phyloP scores from a whole-genome alignment of 2,888 invertebrate genomes.

The Habroteleia sp. region DNA sequence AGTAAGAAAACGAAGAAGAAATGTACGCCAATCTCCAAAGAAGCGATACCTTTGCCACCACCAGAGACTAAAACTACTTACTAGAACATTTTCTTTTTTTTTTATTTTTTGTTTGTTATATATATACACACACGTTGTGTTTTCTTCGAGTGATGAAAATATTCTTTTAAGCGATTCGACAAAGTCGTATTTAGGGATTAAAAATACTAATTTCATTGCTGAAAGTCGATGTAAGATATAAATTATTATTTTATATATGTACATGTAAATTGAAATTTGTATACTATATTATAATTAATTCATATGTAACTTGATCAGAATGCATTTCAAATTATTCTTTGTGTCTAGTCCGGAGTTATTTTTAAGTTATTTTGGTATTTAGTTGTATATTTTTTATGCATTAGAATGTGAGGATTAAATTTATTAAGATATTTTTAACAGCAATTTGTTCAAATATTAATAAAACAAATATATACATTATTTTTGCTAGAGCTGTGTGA shows the following conservation, averaged over 20 bases:
- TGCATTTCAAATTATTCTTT: too few relatives aligned
- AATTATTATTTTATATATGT: too few relatives aligned
- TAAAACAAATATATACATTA: constrained; percentile 8
- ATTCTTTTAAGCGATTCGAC: constrained; percentile 6
- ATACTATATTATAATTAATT: too few relatives aligned
- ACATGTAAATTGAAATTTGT: too few relatives aligned
- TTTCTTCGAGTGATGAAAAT: constrained; percentile 7
- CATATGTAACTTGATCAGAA: too few relatives aligned
- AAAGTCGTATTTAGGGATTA: constrained; percentile 9
- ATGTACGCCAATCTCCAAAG: constrained; percentile 71
- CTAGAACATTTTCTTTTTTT: constrained; percentile 40
- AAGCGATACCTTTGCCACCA: constrained; percentile 77
- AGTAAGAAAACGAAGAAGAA: constrained; percentile 74
- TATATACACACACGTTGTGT: too few relatives aligned
- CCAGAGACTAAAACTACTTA: constrained; percentile 66
- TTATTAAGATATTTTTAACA: background rate
- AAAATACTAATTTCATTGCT: background rate
- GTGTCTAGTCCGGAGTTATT: too few relatives aligned
- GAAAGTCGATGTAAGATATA: constrained; percentile 1
- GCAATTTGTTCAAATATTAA: background rate
- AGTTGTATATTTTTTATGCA: too few relatives aligned
- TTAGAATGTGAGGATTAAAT: too few relatives aligned
- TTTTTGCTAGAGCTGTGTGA: constrained; percentile 2
- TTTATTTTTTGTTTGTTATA: constrained; percentile 6
- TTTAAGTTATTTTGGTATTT: too few relatives aligned